These are phyloP conservation scores for Coregonus clupeaformis DNA, from an alignment of 2,113 vertebrate genomes.

Conservation along the genomic window DNA sequence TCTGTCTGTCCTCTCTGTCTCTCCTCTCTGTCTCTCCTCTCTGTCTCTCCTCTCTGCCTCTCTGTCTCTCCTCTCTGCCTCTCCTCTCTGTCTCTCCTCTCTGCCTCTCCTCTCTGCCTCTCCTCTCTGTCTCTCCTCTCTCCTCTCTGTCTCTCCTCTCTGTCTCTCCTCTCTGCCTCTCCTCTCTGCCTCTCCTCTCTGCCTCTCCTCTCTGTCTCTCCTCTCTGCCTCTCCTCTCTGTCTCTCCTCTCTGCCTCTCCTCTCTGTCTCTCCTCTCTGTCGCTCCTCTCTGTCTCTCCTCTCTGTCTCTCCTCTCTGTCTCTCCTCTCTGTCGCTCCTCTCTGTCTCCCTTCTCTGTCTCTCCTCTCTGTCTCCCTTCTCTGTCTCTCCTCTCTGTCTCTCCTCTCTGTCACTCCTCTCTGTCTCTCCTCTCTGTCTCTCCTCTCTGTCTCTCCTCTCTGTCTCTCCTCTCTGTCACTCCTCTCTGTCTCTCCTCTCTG, in stretches of 20 bases:
- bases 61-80: not conserved
- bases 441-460: not conserved
- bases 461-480: not conserved
- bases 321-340: too few relatives aligned
- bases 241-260: not conserved
- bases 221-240: not conserved
- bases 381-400: not conserved
- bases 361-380: not conserved
- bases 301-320: not conserved
- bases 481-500: not conserved
- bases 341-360: not conserved
- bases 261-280: not conserved
- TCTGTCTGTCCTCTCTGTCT: too few relatives aligned
- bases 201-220: not conserved
- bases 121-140: not conserved
- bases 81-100: not conserved
- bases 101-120: not conserved
- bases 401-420: too few relatives aligned
- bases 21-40: not conserved
- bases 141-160: not conserved
- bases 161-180: not conserved
- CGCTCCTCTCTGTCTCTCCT: not conserved
- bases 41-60: not conserved
- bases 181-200: too few relatives aligned
- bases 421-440: not conserved